A percentile compares a stretch with the other conserved stretches of the same genome.
These are phyloP conservation scores for Plotosus lineatus DNA, from an alignment of 2,113 vertebrate genomes.

Conservation along the genomic window DNA sequence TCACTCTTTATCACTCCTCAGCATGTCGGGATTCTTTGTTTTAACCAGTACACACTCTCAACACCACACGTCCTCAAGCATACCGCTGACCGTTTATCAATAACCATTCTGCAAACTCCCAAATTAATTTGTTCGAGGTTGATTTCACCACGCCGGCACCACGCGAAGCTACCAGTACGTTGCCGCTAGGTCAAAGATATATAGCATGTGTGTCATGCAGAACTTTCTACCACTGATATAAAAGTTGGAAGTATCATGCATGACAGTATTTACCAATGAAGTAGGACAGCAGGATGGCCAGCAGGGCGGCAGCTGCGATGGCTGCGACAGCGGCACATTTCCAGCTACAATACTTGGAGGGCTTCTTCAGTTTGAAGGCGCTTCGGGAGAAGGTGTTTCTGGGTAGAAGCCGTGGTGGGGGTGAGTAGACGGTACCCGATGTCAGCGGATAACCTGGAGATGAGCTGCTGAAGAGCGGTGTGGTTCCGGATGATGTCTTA, in stretches of 20 bases:
- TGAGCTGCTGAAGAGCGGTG: conserved; percentile 96
- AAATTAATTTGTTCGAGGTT: not conserved
- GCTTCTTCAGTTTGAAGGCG: conserved; percentile 98
- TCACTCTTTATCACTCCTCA: no score
- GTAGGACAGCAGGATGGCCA: conserved; percentile 94
- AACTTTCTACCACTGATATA: not conserved
- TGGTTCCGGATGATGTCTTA: conserved; percentile 97
- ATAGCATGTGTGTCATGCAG: not conserved
- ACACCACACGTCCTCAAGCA: not conserved
- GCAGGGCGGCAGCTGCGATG: conserved; percentile 88
- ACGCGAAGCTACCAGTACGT: not conserved
- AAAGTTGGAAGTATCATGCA: not conserved
- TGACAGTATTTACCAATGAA: conserved; percentile 86
- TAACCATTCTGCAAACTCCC: not conserved
- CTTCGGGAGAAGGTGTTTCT: conserved; percentile 98
- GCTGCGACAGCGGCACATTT: conserved; percentile 95
- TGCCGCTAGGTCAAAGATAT: not conserved
- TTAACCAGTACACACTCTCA: not conserved
- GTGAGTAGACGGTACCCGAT: conserved; percentile 96
- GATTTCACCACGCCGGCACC: not conserved
- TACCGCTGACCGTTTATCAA: not conserved
- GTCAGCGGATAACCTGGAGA: conserved; percentile 96
- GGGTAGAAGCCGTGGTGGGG: conserved; percentile 92
- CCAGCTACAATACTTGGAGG: conserved; percentile 99
- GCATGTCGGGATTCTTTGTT: no score